Percentiles rank a stretch among this genome's conserved stretches.
Conservation (phyloP, 1,140 invertebrate species). For the Zophobas morio region DNA sequence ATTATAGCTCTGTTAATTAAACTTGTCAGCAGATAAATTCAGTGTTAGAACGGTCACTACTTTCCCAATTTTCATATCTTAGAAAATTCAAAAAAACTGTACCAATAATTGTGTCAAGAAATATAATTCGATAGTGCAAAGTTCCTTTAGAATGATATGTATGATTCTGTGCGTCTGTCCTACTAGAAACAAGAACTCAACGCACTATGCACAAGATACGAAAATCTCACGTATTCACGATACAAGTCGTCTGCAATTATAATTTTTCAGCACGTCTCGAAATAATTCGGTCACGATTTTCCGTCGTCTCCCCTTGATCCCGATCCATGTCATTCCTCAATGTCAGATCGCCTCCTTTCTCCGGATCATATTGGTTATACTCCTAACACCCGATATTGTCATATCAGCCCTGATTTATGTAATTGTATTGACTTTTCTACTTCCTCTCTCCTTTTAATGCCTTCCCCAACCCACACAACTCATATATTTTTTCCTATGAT, state of each 20-base stretch:
- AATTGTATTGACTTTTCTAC: constrained; percentile 62
- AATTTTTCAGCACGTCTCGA: constrained; percentile 51
- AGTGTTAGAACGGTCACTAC: too few relatives aligned
- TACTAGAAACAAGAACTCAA: background rate
- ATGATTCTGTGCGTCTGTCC: too few relatives aligned
- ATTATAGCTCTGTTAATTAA: too few relatives aligned
- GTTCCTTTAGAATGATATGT: too few relatives aligned
- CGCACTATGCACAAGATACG: too few relatives aligned
- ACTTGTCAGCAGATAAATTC: too few relatives aligned
- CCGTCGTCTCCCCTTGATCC: constrained; percentile 49
- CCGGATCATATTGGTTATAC: constrained; percentile 63
- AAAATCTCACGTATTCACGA: background rate
- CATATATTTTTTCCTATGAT: constrained; percentile 36
- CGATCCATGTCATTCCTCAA: constrained; percentile 59
- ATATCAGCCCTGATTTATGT: constrained; percentile 64
- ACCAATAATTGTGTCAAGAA: too few relatives aligned
- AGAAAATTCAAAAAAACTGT: too few relatives aligned
- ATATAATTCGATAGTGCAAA: too few relatives aligned
- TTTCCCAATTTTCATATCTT: too few relatives aligned
- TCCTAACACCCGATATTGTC: constrained; percentile 64
- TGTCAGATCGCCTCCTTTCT: constrained; percentile 56
- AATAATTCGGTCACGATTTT: constrained; percentile 57
- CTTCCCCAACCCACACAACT: constrained; percentile 32
- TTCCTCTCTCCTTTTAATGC: constrained; percentile 50
- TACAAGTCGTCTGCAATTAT: constrained; percentile 30